Evolutionary conservation across 30 jellyfish, hydroid and myxozoan species (phyloP).

Genomic region (Aurelia aurita complex sp. Pacific): DNA sequence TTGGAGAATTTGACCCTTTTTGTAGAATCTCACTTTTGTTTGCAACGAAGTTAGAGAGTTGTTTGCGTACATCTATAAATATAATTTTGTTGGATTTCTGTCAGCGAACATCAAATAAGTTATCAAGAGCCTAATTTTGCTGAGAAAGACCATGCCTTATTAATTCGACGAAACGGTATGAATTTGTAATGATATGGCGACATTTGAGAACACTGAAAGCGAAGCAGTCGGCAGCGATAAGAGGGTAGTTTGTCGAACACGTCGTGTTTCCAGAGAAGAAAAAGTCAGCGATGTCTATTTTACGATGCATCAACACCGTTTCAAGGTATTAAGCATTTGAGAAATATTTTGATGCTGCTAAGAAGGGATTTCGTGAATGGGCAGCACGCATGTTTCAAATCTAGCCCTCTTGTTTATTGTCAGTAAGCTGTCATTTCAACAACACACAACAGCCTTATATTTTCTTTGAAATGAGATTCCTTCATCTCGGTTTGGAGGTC

Average conservation of each 20-base stretch:
- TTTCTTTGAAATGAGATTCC: constrained; percentile 4
- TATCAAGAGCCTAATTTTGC: no score
- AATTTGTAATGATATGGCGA: no score
- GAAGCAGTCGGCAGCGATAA: constrained; percentile 17
- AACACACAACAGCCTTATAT: not conserved
- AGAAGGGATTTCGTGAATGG: not conserved
- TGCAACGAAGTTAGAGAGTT: no score
- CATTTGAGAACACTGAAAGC: not conserved
- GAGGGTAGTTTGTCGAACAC: constrained; percentile 38
- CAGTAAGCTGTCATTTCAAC: not conserved
- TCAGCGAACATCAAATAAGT: no score
- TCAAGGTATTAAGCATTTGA: constrained; percentile 25
- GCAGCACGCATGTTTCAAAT: not conserved
- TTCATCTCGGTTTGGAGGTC: not conserved
- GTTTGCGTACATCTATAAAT: no score
- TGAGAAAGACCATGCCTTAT: no score
- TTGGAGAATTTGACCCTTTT: no score
- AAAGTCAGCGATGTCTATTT: constrained; percentile 47
- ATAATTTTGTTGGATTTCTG: no score
- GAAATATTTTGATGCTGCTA: not conserved
- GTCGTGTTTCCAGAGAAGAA: constrained; percentile 67
- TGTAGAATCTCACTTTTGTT: no score
- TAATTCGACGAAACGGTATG: no score
- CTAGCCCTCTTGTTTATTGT: not conserved
- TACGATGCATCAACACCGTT: constrained; percentile 24